Conservation (phyloP, 2,113 vertebrate genomes). For the Rhagologus leucostigma region DNA sequence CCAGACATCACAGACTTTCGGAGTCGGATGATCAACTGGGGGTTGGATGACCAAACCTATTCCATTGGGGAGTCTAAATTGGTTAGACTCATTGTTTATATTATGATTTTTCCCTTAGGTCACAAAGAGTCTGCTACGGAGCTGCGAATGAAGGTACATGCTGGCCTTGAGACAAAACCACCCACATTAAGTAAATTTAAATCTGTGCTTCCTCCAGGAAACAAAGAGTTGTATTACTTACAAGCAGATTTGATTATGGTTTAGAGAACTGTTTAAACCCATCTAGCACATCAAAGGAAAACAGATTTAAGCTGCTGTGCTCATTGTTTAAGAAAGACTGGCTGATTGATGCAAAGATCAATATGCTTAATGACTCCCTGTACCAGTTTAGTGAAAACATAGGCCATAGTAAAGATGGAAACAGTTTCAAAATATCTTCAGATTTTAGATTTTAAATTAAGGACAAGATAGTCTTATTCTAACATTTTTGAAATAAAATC, state of each 20-base stretch:
- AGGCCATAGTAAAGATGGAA: background rate
- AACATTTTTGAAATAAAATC: background rate
- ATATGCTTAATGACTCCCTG: background rate
- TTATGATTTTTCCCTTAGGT: background rate
- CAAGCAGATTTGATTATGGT: constrained; percentile 1
- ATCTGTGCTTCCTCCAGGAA: constrained; percentile 13
- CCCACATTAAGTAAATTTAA: constrained; percentile 18
- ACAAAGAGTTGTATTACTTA: constrained; percentile 13
- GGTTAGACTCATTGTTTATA: background rate
- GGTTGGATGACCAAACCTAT: background rate
- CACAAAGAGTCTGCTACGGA: background rate
- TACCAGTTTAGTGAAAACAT: background rate
- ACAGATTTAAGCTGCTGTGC: background rate
- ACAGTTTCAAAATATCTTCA: background rate
- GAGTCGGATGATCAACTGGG: background rate
- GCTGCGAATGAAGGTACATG: background rate
- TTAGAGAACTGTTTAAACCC: background rate
- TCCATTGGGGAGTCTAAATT: background rate
- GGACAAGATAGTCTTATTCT: background rate
- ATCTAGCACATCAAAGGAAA: background rate
- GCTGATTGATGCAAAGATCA: background rate
- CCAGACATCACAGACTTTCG: background rate
- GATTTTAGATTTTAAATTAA: background rate
- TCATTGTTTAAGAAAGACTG: background rate
- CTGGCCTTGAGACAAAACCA: constrained; percentile 37